phyloP scores from a whole-genome alignment of 2,888 invertebrate genomes.

The Punctoribates punctum region DNA sequence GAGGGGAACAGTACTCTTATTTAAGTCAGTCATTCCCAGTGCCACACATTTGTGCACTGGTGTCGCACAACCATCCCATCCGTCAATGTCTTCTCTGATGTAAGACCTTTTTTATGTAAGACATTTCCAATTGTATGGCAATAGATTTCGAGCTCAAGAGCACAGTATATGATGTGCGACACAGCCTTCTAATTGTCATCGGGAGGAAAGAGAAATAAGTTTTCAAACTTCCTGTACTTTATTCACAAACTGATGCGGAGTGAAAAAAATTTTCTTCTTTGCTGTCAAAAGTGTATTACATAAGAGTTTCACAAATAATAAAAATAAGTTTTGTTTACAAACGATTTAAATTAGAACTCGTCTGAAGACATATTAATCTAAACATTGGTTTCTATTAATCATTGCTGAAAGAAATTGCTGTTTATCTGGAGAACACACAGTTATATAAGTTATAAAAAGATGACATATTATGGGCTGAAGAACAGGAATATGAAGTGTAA shows the following conservation, averaged over 20 bases:
- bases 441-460: conserved; percentile 18
- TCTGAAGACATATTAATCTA: too few relatives aligned
- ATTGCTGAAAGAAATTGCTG: neutral
- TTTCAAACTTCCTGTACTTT: conserved; percentile 20
- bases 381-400: neutral
- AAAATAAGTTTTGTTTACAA: conserved; percentile 1
- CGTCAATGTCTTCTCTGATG: neutral
- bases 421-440: conserved; percentile 2
- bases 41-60: conserved; percentile 22
- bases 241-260: neutral
- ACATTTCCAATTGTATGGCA: conserved; percentile 2
- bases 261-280: neutral
- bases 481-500: neutral
- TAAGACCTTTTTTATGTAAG: neutral
- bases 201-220: neutral
- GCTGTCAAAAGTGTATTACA: neutral
- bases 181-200: neutral
- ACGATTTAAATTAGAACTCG: neutral
- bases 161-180: neutral
- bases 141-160: conserved; percentile 5
- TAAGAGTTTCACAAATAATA: neutral
- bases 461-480: conserved; percentile 5
- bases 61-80: neutral
- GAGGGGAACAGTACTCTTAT: neutral
- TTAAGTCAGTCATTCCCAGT: neutral